phyloP scores from a whole-genome alignment of 1,140 invertebrate species.

The Parapsyche elsis region DNA sequence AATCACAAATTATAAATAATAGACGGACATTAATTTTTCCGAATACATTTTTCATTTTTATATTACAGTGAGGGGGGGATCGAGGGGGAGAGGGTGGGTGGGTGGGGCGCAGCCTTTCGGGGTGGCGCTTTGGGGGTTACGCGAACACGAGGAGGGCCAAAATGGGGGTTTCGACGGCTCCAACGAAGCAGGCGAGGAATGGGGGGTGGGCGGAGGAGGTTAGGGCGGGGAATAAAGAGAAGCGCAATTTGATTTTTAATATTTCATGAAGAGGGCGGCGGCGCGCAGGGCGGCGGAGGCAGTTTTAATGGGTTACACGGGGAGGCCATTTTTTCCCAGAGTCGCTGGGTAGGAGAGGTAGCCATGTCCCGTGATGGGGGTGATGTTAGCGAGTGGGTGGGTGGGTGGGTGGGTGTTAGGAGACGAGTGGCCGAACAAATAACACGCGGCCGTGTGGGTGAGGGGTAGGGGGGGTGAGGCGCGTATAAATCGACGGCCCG shows the following conservation, averaged over 20 bases:
- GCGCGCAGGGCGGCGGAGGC: conserved; percentile 61
- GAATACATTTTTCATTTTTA: conserved; percentile 69
- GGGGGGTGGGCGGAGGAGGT: conserved; percentile 58
- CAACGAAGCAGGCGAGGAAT: conserved; percentile 53
- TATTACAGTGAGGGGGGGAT: conserved; percentile 62
- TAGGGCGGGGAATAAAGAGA: conserved; percentile 67
- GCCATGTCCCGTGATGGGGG: neutral
- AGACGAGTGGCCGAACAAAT: conserved; percentile 50
- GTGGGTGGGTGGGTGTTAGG: conserved; percentile 22
- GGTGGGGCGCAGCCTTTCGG: conserved; percentile 62
- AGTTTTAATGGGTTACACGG: conserved; percentile 64
- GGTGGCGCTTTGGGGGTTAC: conserved; percentile 59
- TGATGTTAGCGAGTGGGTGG: neutral
- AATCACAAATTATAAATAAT: conserved; percentile 68
- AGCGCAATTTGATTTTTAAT: conserved; percentile 71
- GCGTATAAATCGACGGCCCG: conserved; percentile 51
- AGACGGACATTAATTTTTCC: conserved; percentile 67
- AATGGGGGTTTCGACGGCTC: conserved; percentile 39
- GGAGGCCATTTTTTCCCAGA: conserved; percentile 55
- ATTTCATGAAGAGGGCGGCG: conserved; percentile 68
- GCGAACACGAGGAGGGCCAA: conserved; percentile 58
- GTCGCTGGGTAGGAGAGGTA: conserved; percentile 17
- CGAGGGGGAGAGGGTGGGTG: conserved; percentile 52
- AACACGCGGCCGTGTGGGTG: conserved; percentile 41
- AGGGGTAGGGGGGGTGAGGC: neutral